Evolutionary conservation across 2,797 vertebrate genomes (phyloP).

Genomic region (Peromyscus melanophrys): DNA sequence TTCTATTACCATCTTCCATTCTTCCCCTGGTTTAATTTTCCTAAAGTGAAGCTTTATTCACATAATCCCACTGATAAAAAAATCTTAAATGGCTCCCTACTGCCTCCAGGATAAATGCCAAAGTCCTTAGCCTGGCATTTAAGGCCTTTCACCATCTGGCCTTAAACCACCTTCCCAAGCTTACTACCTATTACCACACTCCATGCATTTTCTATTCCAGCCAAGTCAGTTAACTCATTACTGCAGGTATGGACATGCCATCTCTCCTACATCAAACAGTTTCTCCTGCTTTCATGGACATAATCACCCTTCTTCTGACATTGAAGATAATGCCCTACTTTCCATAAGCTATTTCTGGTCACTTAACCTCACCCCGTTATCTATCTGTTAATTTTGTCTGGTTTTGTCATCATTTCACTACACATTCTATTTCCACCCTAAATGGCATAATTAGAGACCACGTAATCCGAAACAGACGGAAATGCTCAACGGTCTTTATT

Average conservation of each 20-base stretch:
- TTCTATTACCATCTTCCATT: slow-evolving; percentile 7
- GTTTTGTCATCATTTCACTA: not conserved
- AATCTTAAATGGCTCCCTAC: slow-evolving; percentile 73
- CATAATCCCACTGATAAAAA: slow-evolving; percentile 45
- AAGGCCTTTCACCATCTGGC: slow-evolving; percentile 77
- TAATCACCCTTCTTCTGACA: not conserved
- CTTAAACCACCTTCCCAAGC: slow-evolving; percentile 64
- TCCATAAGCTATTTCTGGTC: not conserved
- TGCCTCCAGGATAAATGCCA: slow-evolving; percentile 73
- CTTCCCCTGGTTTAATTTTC: slow-evolving; percentile 70
- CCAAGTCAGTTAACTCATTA: slow-evolving; percentile 53
- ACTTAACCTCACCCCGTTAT: not conserved
- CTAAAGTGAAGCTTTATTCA: slow-evolving; percentile 39
- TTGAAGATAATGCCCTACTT: not conserved
- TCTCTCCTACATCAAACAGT: not conserved
- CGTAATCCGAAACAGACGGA: not conserved
- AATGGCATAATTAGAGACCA: not conserved
- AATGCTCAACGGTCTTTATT: not conserved
- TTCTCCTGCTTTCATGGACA: not conserved
- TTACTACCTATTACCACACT: slow-evolving; percentile 44
- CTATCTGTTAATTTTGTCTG: not conserved
- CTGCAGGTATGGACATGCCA: not conserved
- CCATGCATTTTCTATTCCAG: slow-evolving; percentile 39
- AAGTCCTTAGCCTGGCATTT: slow-evolving; percentile 69
- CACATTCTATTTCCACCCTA: not conserved